A percentile compares a stretch with the other conserved stretches of the same genome.
Evolutionary conservation across 2,113 vertebrate species (phyloP).

Genomic region (Megaceryle maxima): DNA sequence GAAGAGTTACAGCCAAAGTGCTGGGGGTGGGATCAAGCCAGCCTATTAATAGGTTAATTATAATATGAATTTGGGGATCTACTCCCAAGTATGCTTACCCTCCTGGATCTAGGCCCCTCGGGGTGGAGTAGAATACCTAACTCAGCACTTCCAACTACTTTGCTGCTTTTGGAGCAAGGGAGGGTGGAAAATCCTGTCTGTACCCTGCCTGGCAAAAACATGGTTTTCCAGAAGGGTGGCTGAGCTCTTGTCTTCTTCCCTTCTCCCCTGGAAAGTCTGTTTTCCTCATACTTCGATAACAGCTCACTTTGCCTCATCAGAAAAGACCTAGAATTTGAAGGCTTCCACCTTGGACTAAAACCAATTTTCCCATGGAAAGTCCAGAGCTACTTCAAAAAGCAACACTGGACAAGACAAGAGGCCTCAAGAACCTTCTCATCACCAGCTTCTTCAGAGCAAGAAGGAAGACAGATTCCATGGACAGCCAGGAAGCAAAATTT

Average conservation of each 20-base stretch:
- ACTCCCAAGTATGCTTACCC: conserved; percentile 35
- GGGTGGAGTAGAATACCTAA: conserved; percentile 40
- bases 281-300: neutral
- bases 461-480: neutral
- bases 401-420: neutral
- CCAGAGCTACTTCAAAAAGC: neutral
- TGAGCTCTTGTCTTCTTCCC: neutral
- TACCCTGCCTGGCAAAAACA: neutral
- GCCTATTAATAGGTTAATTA: conserved; percentile 58
- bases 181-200: conserved; percentile 44
- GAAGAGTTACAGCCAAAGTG: conserved; percentile 45
- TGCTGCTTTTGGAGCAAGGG: neutral
- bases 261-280: neutral
- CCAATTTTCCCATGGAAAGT: neutral
- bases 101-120: conserved; percentile 19
- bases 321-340: neutral
- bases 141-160: conserved; percentile 31
- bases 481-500: neutral
- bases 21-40: conserved; percentile 17
- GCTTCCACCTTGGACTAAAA: neutral
- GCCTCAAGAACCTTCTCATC: neutral
- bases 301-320: neutral
- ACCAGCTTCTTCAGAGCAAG: neutral
- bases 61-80: conserved; percentile 48
- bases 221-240: neutral